phyloP scores from a whole-genome alignment of 2,888 invertebrate genomes.

The Agrilus mali region DNA sequence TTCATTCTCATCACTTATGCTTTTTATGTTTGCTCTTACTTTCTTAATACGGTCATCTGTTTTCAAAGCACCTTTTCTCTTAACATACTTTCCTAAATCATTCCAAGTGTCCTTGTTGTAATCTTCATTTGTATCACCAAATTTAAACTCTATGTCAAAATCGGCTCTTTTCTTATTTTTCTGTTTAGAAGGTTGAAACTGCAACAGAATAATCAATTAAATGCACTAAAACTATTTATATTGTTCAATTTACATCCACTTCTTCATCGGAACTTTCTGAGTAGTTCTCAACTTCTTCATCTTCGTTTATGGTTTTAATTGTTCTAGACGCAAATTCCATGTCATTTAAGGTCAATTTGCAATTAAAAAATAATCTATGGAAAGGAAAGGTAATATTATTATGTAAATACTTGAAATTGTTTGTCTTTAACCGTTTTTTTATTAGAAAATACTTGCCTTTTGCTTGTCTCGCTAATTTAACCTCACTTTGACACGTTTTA shows the following conservation, averaged over 20 bases:
- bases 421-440: too few relatives aligned
- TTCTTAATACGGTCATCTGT: constrained; percentile 74
- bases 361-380: too few relatives aligned
- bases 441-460: too few relatives aligned
- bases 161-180: constrained; percentile 55
- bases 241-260: constrained; percentile 49
- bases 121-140: constrained; percentile 63
- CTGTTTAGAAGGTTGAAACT: constrained; percentile 76
- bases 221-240: neutral
- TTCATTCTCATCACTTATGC: constrained; percentile 33
- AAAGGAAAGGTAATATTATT: too few relatives aligned
- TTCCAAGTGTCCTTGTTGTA: constrained; percentile 75
- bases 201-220: constrained; percentile 18
- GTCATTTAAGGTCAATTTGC: too few relatives aligned
- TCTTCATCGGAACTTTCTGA: constrained; percentile 73
- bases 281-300: constrained; percentile 66
- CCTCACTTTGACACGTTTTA: too few relatives aligned
- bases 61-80: constrained; percentile 66
- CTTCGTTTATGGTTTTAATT: constrained; percentile 74
- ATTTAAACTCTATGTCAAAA: constrained; percentile 71
- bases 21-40: constrained; percentile 30
- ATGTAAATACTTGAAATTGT: too few relatives aligned
- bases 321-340: constrained; percentile 23
- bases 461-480: too few relatives aligned
- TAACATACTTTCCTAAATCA: constrained; percentile 65